phyloP scores from a whole-genome alignment of 2,113 vertebrate species.

The Naja naja region DNA sequence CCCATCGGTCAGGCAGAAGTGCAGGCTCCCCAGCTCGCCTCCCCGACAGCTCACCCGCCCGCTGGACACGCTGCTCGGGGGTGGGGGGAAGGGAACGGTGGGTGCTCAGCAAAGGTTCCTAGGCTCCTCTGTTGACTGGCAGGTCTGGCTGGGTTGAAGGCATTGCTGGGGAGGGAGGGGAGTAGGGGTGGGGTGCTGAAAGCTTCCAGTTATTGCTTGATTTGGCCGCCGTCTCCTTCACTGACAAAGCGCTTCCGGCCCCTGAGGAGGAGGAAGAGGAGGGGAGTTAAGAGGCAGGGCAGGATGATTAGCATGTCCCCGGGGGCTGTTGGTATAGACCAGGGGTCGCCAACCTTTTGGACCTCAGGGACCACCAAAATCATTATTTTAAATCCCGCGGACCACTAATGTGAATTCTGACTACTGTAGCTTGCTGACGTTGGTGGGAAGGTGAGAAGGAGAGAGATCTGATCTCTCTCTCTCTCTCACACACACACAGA shows the following conservation, averaged over 20 bases:
- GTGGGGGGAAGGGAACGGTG: not conserved
- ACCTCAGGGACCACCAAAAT: too few species aligned
- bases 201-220: conserved; percentile 71
- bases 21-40: not conserved
- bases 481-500: too few species aligned
- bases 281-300: not conserved
- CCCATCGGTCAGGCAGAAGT: not conserved
- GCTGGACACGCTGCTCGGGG: not conserved
- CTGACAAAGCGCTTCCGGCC: conserved; percentile 87
- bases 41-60: not conserved
- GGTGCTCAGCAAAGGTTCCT: not conserved
- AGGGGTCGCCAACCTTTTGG: too few species aligned
- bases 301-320: not conserved
- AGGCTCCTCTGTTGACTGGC: not conserved
- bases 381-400: too few species aligned
- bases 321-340: too few species aligned
- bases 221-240: conserved; percentile 79
- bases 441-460: too few species aligned
- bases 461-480: too few species aligned
- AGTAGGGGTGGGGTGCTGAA: not conserved
- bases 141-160: not conserved
- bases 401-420: too few species aligned
- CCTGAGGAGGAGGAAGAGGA: conserved; percentile 58
- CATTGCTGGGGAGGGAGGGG: not conserved
- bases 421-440: too few species aligned